These are phyloP conservation scores for Pampusana beccarii DNA, from an alignment of 2,113 vertebrate species.

Conservation along the genomic window DNA sequence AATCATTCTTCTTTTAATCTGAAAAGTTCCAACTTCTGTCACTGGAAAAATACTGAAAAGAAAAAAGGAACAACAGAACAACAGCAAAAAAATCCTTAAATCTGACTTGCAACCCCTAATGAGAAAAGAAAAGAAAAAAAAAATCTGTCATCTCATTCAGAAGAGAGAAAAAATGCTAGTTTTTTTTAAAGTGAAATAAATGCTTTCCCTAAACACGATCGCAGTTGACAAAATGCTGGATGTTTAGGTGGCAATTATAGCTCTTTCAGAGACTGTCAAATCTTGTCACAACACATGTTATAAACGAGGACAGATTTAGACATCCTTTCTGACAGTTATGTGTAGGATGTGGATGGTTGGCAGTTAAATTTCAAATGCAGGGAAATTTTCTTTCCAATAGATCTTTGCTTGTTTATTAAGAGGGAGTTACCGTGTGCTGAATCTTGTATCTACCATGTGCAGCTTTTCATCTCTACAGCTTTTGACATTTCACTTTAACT, in stretches of 20 bases:
- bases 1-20: slow-evolving; percentile 45
- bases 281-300: slow-evolving; percentile 83
- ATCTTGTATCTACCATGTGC: slow-evolving; percentile 73
- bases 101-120: slow-evolving; percentile 62
- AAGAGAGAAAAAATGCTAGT: slow-evolving; percentile 63
- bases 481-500: slow-evolving; percentile 71
- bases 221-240: slow-evolving; percentile 83
- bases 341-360: slow-evolving; percentile 81
- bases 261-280: slow-evolving; percentile 83
- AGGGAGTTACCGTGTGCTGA: slow-evolving; percentile 72
- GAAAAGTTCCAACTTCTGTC: slow-evolving; percentile 58
- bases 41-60: slow-evolving; percentile 55
- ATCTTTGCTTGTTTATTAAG: slow-evolving; percentile 79
- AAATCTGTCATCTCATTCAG: slow-evolving; percentile 71
- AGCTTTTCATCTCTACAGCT: slow-evolving; percentile 69
- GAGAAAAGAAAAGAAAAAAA: slow-evolving; percentile 62
- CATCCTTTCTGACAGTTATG: slow-evolving; percentile 82
- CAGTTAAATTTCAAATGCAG: slow-evolving; percentile 80
- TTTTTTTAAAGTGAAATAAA: slow-evolving; percentile 73
- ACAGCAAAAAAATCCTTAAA: background rate
- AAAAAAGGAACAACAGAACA: background rate
- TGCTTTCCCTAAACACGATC: slow-evolving; percentile 80
- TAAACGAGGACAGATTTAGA: slow-evolving; percentile 85
- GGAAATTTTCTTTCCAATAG: slow-evolving; percentile 77
- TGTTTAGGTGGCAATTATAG: slow-evolving; percentile 85